Conservation (phyloP, 2,888 invertebrate genomes). For the Zaprionus lineosus region DNA sequence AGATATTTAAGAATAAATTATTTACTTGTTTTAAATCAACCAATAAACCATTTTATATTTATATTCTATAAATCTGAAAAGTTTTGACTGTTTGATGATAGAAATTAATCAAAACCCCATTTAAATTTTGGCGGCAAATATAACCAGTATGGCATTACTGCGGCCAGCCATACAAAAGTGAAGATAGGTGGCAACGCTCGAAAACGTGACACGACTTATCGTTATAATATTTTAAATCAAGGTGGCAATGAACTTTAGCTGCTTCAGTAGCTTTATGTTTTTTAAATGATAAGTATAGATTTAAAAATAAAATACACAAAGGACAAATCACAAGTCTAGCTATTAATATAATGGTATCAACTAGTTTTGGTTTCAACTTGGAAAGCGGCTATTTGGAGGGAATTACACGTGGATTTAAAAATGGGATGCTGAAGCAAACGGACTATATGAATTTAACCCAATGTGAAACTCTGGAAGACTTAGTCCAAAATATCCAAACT, state of each 20-base stretch:
- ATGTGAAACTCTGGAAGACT: slow-evolving; percentile 98
- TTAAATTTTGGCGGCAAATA: slow-evolving; percentile 15
- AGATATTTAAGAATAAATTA: no score
- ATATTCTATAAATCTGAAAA: no score
- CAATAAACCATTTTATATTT: no score
- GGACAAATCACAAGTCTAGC: background rate
- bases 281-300: no score
- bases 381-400: slow-evolving; percentile 99
- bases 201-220: no score
- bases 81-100: no score
- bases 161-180: background rate
- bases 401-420: slow-evolving; percentile 97
- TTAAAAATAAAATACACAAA: background rate
- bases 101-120: background rate
- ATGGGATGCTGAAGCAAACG: slow-evolving; percentile 95
- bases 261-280: no score
- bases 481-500: slow-evolving; percentile 97
- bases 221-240: no score
- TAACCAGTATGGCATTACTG: no score
- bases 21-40: no score
- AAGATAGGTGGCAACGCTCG: slow-evolving; percentile 34
- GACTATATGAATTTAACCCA: slow-evolving; percentile 99
- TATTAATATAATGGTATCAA: slow-evolving; percentile 23
- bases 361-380: slow-evolving; percentile 92
- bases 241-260: slow-evolving; percentile 14